Percentiles rank a stretch among this genome's conserved stretches.
These are phyloP conservation scores for Alethe diademata DNA, from an alignment of 2,113 vertebrate genomes.

Conservation along the genomic window DNA sequence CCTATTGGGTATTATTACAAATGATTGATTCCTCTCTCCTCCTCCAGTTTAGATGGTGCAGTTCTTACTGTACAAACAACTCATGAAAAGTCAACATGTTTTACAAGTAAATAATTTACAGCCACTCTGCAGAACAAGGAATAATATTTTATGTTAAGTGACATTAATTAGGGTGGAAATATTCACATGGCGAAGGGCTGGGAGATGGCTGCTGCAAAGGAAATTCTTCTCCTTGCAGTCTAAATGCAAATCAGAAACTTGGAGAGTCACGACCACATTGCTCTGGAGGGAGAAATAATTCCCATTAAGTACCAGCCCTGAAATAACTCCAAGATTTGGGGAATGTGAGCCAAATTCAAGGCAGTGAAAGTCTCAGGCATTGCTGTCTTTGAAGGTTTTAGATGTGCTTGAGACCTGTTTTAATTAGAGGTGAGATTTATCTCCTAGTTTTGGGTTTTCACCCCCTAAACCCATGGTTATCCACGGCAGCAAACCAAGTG, in stretches of 20 bases:
- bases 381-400: neutral
- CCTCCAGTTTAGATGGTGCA: slow-evolving; percentile 42
- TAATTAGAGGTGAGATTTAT: neutral
- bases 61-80: slow-evolving; percentile 71
- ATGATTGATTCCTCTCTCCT: slow-evolving; percentile 65
- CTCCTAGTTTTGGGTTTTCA: neutral
- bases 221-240: slow-evolving; percentile 19
- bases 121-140: slow-evolving; percentile 17
- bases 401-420: neutral
- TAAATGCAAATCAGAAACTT: slow-evolving; percentile 61
- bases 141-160: slow-evolving; percentile 69
- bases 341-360: neutral
- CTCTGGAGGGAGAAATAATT: slow-evolving; percentile 50
- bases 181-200: slow-evolving; percentile 50
- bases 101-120: slow-evolving; percentile 74
- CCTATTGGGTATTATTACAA: slow-evolving; percentile 71
- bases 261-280: slow-evolving; percentile 17
- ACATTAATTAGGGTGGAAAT: slow-evolving; percentile 72
- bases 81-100: slow-evolving; percentile 72
- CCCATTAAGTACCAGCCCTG: neutral
- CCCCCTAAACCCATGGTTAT: neutral
- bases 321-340: neutral
- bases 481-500: neutral
- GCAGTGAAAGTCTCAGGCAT: neutral
- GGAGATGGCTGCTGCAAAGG: slow-evolving; percentile 18